These are phyloP conservation scores for Oxytorus armatus DNA, from an alignment of 2,888 invertebrate genomes.

Conservation along the genomic window DNA sequence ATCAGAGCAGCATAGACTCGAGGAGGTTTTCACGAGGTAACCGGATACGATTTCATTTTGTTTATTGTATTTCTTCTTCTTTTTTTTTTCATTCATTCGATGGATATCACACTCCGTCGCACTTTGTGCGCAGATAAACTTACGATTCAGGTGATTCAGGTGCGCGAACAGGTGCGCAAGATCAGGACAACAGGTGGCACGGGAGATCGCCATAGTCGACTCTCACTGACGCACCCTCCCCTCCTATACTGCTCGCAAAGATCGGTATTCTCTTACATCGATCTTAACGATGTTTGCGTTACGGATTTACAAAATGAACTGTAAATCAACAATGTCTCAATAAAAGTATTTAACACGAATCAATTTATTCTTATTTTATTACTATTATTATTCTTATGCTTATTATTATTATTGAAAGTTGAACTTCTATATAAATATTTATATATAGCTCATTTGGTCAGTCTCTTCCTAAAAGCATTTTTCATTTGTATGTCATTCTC, in stretches of 20 bases:
- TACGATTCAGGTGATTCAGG: constrained; percentile 78
- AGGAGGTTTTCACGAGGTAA: constrained; percentile 67
- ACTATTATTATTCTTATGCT: too few relatives aligned
- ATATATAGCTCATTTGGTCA: too few relatives aligned
- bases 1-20: constrained; percentile 73
- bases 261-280: constrained; percentile 40
- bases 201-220: constrained; percentile 59
- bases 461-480: too few relatives aligned
- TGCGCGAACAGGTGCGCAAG: constrained; percentile 78
- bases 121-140: constrained; percentile 77
- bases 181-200: constrained; percentile 76
- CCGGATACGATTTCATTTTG: constrained; percentile 11
- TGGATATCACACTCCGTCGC: constrained; percentile 37
- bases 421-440: too few relatives aligned
- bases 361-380: too few relatives aligned
- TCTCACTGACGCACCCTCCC: constrained; percentile 10
- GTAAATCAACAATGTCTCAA: background rate
- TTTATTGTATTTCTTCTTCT: constrained; percentile 3
- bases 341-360: background rate
- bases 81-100: constrained; percentile 35
- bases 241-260: constrained; percentile 3
- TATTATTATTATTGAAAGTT: too few relatives aligned
- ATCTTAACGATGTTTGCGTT: background rate
- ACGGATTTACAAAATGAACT: background rate
- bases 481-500: too few relatives aligned